phyloP scores from a whole-genome alignment of 2,888 invertebrate genomes.

The Drosophila merina region DNA sequence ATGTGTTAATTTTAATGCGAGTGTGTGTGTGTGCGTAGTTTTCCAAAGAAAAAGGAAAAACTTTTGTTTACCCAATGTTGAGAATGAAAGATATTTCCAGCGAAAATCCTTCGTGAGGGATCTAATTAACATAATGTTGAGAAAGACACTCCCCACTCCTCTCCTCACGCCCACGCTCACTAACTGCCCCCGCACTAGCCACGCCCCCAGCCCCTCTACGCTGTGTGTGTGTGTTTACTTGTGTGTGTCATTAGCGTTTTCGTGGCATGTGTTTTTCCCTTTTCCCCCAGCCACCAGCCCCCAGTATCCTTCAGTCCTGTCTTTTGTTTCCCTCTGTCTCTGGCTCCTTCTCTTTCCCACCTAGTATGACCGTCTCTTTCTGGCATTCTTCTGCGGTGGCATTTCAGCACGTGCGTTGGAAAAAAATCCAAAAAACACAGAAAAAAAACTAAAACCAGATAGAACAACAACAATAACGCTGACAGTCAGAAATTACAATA shows the following conservation, averaged over 20 bases:
- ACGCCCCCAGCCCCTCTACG: neutral
- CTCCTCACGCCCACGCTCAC: neutral
- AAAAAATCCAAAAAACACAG: slow-evolving; percentile 15
- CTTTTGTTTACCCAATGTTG: slow-evolving; percentile 46
- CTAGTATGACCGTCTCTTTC: slow-evolving; percentile 7
- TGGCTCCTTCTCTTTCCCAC: slow-evolving; percentile 1
- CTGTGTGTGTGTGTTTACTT: slow-evolving; percentile 10
- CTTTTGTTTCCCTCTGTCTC: neutral
- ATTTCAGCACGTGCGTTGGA: slow-evolving; percentile 46
- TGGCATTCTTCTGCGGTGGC: slow-evolving; percentile 38
- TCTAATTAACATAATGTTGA: slow-evolving; percentile 44
- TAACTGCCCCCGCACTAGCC: neutral
- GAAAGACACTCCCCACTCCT: slow-evolving; percentile 26
- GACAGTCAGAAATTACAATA: slow-evolving; percentile 74
- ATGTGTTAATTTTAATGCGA: neutral
- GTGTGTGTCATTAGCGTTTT: slow-evolving; percentile 74
- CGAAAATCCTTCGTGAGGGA: slow-evolving; percentile 43
- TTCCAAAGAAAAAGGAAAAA: slow-evolving; percentile 27
- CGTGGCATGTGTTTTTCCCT: slow-evolving; percentile 57
- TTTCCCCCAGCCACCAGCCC: slow-evolving; percentile 7
- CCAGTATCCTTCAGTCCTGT: slow-evolving; percentile 7
- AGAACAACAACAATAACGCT: slow-evolving; percentile 38
- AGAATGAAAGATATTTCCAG: slow-evolving; percentile 43
- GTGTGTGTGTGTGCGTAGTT: slow-evolving; percentile 22
- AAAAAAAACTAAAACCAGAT: slow-evolving; percentile 20